Conservation (phyloP, 2,113 vertebrate species). For the Clarias macrocephalus region DNA sequence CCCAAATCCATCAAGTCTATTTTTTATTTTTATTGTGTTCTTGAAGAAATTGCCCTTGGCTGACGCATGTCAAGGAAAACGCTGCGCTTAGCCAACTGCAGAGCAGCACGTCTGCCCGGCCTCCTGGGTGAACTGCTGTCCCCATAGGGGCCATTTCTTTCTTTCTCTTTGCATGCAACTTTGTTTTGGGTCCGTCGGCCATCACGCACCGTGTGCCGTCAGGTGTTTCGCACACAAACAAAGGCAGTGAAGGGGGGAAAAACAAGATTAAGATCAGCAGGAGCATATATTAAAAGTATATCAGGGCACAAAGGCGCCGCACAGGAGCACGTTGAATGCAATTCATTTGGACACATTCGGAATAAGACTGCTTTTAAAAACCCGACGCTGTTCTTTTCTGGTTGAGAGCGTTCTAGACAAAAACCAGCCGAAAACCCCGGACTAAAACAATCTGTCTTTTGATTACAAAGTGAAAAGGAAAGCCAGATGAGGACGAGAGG, state of each 20-base stretch:
- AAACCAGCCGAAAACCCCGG: too few species aligned
- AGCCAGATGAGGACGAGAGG: neutral
- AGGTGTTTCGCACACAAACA: conserved; percentile 41
- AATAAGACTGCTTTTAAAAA: neutral
- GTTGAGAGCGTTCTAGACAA: neutral
- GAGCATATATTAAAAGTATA: neutral
- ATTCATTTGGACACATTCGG: neutral
- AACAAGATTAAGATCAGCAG: neutral
- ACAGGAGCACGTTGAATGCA: neutral
- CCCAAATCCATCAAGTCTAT: neutral
- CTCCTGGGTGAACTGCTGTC: conserved; percentile 34
- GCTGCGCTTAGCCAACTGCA: neutral
- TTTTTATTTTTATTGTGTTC: conserved; percentile 9
- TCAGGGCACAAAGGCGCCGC: neutral
- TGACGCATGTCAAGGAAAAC: conserved; percentile 23
- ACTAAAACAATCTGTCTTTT: conserved; percentile 32
- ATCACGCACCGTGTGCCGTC: conserved; percentile 29
- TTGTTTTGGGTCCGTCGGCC: conserved; percentile 10
- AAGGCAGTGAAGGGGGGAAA: conserved; percentile 5
- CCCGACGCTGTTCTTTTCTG: neutral
- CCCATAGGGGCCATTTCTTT: conserved; percentile 26
- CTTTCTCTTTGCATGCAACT: conserved; percentile 26
- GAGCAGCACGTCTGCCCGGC: neutral
- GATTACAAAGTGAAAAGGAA: neutral
- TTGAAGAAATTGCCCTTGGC: conserved; percentile 9